Percentiles rank a stretch among this genome's conserved stretches.
Evolutionary conservation across 1,140 invertebrate species (phyloP).

Genomic region (Panagrolaimus sp.): DNA sequence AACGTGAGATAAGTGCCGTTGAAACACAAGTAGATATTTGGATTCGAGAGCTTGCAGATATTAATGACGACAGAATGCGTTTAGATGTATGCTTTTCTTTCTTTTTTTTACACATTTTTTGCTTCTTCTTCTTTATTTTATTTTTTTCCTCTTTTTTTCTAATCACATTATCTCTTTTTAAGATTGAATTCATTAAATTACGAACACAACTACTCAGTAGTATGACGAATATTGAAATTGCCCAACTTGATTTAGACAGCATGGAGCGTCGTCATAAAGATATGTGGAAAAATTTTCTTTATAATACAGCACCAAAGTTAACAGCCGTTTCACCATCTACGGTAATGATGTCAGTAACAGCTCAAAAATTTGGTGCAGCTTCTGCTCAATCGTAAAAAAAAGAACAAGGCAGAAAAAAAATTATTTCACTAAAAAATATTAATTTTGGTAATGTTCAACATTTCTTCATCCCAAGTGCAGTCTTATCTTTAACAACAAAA

Average conservation of each 20-base stretch:
- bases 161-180: not conserved
- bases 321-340: conserved; percentile 4
- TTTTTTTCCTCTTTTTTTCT: not conserved
- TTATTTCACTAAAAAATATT: too few species aligned
- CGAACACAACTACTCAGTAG: conserved; percentile 37
- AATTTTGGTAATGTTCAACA: not conserved
- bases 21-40: conserved; percentile 38
- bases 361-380: conserved; percentile 4
- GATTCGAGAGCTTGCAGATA: conserved; percentile 39
- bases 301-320: conserved; percentile 1
- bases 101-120: too few species aligned
- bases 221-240: conserved; percentile 46
- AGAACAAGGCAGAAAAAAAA: too few species aligned
- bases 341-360: conserved; percentile 6
- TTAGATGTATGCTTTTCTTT: conserved; percentile 33
- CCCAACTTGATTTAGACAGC: conserved; percentile 44
- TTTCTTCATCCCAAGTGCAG: conserved; percentile 15
- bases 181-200: conserved; percentile 40
- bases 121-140: not conserved
- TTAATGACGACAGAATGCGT: conserved; percentile 31
- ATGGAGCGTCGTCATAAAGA: conserved; percentile 31
- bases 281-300: conserved; percentile 28
- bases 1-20: conserved; percentile 35
- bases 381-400: not conserved
- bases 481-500: not conserved